These are phyloP conservation scores for Panagrolaimus sp. DNA, from an alignment of 1,140 invertebrate species.

Conservation along the genomic window DNA sequence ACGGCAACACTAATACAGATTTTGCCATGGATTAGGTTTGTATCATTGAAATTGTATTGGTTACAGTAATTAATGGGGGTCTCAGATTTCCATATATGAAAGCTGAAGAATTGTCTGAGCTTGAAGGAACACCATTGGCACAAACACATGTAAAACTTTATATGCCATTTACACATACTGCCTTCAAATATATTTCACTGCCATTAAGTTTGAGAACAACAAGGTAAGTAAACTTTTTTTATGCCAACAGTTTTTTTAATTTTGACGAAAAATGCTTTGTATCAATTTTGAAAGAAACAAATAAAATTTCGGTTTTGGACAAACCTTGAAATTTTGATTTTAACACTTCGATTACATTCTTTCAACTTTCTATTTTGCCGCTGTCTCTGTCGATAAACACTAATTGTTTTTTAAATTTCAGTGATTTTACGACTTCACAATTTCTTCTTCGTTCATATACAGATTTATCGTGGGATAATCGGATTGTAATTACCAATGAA, in stretches of 20 bases:
- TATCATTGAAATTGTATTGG: neutral
- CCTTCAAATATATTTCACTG: slow-evolving; percentile 61
- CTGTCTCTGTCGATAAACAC: too few relatives aligned
- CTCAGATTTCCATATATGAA: slow-evolving; percentile 61
- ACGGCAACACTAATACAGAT: slow-evolving; percentile 32
- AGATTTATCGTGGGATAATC: slow-evolving; percentile 60
- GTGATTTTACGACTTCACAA: slow-evolving; percentile 57
- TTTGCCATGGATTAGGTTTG: slow-evolving; percentile 40
- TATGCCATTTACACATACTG: slow-evolving; percentile 57
- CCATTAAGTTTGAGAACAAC: slow-evolving; percentile 52
- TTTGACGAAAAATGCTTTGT: too few relatives aligned
- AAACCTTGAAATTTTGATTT: neutral
- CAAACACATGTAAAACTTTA: slow-evolving; percentile 57
- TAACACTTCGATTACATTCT: neutral
- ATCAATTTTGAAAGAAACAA: slow-evolving; percentile 27
- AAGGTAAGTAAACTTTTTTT: slow-evolving; percentile 30
- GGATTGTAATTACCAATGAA: slow-evolving; percentile 55
- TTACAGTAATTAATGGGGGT: slow-evolving; percentile 10
- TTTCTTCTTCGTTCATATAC: slow-evolving; percentile 61
- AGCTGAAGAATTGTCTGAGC: slow-evolving; percentile 59
- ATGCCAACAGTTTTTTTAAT: too few relatives aligned
- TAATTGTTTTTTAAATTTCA: slow-evolving; percentile 29
- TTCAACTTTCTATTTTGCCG: too few relatives aligned
- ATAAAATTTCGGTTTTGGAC: neutral
- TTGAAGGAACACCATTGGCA: slow-evolving; percentile 55